Conservation (phyloP, 1,140 invertebrate species). For the Brachionus angularis region DNA sequence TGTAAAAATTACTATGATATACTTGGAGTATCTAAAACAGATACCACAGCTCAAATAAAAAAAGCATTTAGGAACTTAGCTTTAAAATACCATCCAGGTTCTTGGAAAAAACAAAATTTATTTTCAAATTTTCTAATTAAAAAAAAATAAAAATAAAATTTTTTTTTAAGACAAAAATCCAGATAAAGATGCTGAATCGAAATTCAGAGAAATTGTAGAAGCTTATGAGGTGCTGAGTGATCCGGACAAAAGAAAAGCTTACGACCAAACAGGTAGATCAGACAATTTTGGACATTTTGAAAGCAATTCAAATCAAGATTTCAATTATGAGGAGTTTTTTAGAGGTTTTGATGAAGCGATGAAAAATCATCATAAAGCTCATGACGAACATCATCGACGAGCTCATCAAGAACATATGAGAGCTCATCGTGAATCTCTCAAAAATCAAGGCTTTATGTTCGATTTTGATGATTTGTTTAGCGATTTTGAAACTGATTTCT, state of each 20-base stretch:
- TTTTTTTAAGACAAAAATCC: constrained; percentile 33
- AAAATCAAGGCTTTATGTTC: constrained; percentile 37
- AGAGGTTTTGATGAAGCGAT: constrained; percentile 28
- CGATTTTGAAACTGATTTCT: constrained; percentile 32
- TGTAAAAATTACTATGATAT: constrained; percentile 80
- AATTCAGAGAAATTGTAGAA: constrained; percentile 42
- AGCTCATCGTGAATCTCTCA: constrained; percentile 3
- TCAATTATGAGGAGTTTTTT: constrained; percentile 41
- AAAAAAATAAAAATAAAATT: too few relatives aligned
- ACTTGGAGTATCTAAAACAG: constrained; percentile 76
- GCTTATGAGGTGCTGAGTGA: constrained; percentile 37
- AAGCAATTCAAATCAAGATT: constrained; percentile 10
- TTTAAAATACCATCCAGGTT: constrained; percentile 97
- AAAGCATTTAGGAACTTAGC: constrained; percentile 83
- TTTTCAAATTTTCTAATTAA: too few relatives aligned
- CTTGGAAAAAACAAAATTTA: constrained; percentile 97
- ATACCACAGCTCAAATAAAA: constrained; percentile 69
- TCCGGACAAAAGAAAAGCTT: constrained; percentile 18
- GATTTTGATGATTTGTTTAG: constrained; percentile 41
- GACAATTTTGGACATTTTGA: not conserved
- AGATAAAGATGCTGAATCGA: constrained; percentile 31
- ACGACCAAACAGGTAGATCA: not conserved
- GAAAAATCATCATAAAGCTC: constrained; percentile 27
- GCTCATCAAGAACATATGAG: constrained; percentile 20
- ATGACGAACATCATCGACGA: constrained; percentile 18